phyloP scores from a whole-genome alignment of 2,888 invertebrate genomes.

The Eristalis arbustorum region DNA sequence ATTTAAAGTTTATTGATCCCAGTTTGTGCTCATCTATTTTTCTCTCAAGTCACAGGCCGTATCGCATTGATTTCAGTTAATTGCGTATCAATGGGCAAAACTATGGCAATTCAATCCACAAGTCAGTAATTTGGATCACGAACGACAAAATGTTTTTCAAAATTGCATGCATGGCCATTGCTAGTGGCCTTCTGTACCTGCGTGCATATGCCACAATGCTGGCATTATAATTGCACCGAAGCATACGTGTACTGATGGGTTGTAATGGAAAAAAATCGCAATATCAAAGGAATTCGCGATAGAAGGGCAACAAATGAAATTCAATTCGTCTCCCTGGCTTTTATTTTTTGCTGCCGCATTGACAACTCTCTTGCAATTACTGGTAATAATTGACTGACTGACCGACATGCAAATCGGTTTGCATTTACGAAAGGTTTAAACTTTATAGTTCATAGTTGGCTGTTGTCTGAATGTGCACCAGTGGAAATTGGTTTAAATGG shows the following conservation, averaged over 20 bases:
- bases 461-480: not conserved
- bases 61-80: not conserved
- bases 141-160: not conserved
- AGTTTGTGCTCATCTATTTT: not conserved
- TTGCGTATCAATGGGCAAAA: not conserved
- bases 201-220: constrained; percentile 24
- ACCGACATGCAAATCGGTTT: constrained; percentile 36
- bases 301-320: constrained; percentile 12
- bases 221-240: constrained; percentile 18
- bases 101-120: not conserved
- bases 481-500: not conserved
- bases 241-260: not conserved
- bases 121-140: not conserved
- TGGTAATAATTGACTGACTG: constrained; percentile 23
- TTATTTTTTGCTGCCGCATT: constrained; percentile 5
- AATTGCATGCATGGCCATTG: not conserved
- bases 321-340: constrained; percentile 3
- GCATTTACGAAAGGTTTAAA: constrained; percentile 27
- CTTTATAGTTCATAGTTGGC: not conserved
- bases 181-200: not conserved
- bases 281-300: constrained; percentile 43
- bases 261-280: constrained; percentile 28
- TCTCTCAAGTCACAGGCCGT: not conserved
- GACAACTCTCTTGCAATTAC: constrained; percentile 40
- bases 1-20: not conserved